Conservation (phyloP, 2,797 vertebrate genomes). For the Lacerta bilineata region DNA sequence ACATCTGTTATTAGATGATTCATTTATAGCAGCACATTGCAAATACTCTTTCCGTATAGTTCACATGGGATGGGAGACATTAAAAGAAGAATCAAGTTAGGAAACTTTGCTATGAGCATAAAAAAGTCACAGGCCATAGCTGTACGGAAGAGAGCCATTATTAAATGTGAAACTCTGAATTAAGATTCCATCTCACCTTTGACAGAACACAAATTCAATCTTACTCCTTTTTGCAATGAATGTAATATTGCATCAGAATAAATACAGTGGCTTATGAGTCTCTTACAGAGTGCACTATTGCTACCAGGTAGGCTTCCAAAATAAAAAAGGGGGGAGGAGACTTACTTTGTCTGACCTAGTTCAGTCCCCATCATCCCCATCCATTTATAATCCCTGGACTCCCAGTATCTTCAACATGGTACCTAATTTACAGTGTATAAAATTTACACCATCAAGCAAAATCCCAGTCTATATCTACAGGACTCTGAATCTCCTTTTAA, state of each 20-base stretch:
- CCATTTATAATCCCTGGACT: not conserved
- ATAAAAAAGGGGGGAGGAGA: no score
- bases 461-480: not conserved
- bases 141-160: not conserved
- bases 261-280: not conserved
- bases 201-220: not conserved
- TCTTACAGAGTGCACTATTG: not conserved
- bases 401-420: not conserved
- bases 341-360: not conserved
- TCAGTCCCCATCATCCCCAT: not conserved
- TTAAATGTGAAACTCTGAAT: not conserved
- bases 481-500: not conserved
- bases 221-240: not conserved
- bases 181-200: not conserved
- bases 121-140: not conserved
- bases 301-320: not conserved
- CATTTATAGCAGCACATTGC: not conserved
- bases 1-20: not conserved
- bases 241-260: not conserved
- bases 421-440: not conserved
- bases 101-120: not conserved
- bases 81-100: not conserved
- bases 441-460: not conserved
- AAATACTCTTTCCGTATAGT: constrained; percentile 4
- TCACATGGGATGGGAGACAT: not conserved